Base-by-base conservation (phyloP, 2,888 invertebrate species). In the Spodoptera exigua region DNA sequence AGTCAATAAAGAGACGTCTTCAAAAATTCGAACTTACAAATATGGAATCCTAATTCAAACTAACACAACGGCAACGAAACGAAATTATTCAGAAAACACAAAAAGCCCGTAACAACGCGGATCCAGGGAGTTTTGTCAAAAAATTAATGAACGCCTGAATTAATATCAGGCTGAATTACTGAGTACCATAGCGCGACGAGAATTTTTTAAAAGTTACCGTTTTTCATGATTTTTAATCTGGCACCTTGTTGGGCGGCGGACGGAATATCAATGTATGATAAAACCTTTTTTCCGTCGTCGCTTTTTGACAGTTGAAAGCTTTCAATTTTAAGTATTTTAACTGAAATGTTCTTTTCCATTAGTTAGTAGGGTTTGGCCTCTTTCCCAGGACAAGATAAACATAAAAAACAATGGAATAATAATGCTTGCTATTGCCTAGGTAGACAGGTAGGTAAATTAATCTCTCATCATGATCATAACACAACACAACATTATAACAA, bases 121-220 rank as follows among this genome's bases (percentile, higher is more conserved):
- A 49, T 55, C 45, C 54, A 57, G 39, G 35, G 56, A 67, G 53
- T 45, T 73, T 62, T 74, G 54, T 59, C 52, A 59, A 69, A 61
- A 74, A 51, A 64, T 45, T 64, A 60, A 74, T 61, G 57, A 77
- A 74, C 48, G 56, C 13, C 51, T 46, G 57, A 60, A 70, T 77
- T 74, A 69, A 74, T 73, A 55, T 69, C 61, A 54, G 58, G 58
- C 53, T 47, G 51, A 56, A 63, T 55, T 39, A 61, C 45, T 9
- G 18, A 52, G 53, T 44, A 40, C 39, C 56, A 51, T 43, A 35
- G 55, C 48, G 16, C 27, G 49, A 17, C 27, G 48, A 10, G 47
- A 53, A 0, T 61, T 56, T 56, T 61, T 58, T 61, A 13, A 53
- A 45, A 53, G 40, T 47, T 56, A 40, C 18, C 60, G 9, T 49